Base-by-base conservation (phyloP, 2,888 invertebrate genomes). In the Tuta absoluta region DNA sequence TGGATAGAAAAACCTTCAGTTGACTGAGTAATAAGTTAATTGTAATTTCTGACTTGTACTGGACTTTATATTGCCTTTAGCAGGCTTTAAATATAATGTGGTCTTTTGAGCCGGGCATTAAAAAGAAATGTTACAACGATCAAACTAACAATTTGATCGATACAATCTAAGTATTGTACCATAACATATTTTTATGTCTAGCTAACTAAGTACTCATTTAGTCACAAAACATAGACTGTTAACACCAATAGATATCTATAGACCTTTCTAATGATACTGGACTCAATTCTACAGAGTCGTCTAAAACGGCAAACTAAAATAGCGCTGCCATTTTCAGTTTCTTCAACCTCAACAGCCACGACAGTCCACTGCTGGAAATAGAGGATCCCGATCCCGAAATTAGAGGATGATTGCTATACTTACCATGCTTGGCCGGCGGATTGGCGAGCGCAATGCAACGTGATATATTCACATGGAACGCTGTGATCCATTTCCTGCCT, bases 121-220 rank as follows among this genome's bases (percentile, higher is more conserved):
- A 41, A 41, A 45, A 45, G 45, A 45, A 45, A 45, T 1, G n/a
- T n/a, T 4, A 4, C 1, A 45, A 4, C n/a, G 3, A 45, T n/a
- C 45, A 17, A 45, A 45, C 45, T 45, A 45, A 45, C 45, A 45
- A 45, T 45, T 45, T 45, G 0, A 45, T 8, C 45, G 45, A 45
- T 45, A 45, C n/a, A 17, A 45, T 45, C 45, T 45, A 45, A 45
- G 45, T 45, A n/a, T 45, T n/a, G 45, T 45, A 17, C 45, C 45
- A 33, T 45, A 17, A 45, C 45, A n/a, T 45, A 17, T 45, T 45
- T n/a, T 45, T 45, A 45, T n/a, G 17, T 11, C 11, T 17, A 17
- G 4, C 5, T 45, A 45, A 17, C 45, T 45, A 45, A 17, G n/a
- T 45, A 45, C 45, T 45, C 17, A 45, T n/a, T 45, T 45, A 45